A percentile compares a stretch with the other conserved stretches of the same genome.
Conservation (phyloP, 2,797 vertebrate genomes). For the Petrocephalus sullivani region DNA sequence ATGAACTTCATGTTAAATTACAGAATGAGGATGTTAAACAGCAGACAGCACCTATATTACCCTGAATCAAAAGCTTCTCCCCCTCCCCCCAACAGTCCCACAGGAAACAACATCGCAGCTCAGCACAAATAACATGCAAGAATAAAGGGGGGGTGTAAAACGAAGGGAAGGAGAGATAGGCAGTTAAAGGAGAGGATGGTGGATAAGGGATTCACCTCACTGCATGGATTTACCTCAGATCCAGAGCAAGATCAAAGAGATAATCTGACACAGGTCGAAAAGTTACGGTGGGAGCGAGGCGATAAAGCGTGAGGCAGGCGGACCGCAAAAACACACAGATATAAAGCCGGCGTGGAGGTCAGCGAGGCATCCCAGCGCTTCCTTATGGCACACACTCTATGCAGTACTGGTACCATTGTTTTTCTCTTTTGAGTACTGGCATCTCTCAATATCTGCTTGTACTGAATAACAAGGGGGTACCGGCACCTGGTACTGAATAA, state of each 20-base stretch:
- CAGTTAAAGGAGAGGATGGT: constrained; percentile 45
- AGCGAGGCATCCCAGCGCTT: not conserved
- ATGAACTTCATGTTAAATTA: not conserved
- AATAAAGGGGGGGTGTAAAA: not conserved
- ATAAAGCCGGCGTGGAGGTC: constrained; percentile 37
- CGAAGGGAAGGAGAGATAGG: constrained; percentile 34
- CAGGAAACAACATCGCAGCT: constrained; percentile 28
- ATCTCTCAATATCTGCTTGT: not conserved
- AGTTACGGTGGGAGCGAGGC: constrained; percentile 39
- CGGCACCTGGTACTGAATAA: not conserved
- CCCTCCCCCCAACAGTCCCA: constrained; percentile 43
- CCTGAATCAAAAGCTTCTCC: constrained; percentile 18
- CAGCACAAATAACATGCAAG: constrained; percentile 51
- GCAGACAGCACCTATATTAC: not conserved
- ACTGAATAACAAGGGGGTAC: too few species aligned
- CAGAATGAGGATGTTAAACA: not conserved
- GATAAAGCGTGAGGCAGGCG: constrained; percentile 49
- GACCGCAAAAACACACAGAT: constrained; percentile 31
- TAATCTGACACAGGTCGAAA: constrained; percentile 44
- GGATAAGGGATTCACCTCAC: constrained; percentile 55
- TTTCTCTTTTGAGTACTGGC: not conserved
- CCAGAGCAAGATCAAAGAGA: constrained; percentile 42
- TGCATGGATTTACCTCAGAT: not conserved
- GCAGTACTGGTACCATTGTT: not conserved
- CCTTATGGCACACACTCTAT: not conserved